These are phyloP conservation scores for Danio rerio DNA, from an alignment of 2,113 vertebrate species.

Conservation along the genomic window DNA sequence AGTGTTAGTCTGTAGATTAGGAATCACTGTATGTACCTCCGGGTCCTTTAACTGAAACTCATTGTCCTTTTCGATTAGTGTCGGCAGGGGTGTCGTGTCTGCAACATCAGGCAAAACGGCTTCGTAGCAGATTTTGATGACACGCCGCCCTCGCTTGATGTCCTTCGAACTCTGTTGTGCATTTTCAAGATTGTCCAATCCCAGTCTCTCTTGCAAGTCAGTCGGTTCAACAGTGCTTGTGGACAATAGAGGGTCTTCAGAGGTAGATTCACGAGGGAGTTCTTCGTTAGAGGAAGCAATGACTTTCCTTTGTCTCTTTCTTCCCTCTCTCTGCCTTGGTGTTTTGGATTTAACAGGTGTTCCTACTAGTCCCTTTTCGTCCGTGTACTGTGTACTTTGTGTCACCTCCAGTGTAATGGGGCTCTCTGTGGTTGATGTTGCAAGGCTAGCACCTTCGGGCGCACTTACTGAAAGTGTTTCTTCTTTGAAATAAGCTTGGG, in stretches of 20 bases:
- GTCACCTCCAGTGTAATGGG: neutral
- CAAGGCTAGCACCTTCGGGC: conserved; percentile 47
- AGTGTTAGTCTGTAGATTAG: conserved; percentile 37
- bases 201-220: neutral
- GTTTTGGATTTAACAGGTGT: conserved; percentile 58
- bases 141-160: conserved; percentile 1
- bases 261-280: neutral
- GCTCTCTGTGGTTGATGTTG: conserved; percentile 38
- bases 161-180: conserved; percentile 43
- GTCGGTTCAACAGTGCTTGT: neutral
- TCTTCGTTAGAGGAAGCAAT: conserved; percentile 32
- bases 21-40: conserved; percentile 24
- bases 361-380: conserved; percentile 48
- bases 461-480: conserved; percentile 25
- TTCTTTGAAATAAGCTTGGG: neutral
- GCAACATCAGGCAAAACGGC: neutral
- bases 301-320: conserved; percentile 62
- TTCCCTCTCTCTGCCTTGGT: conserved; percentile 56
- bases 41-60: conserved; percentile 10
- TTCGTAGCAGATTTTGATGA: conserved; percentile 33
- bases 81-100: neutral
- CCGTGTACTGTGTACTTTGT: conserved; percentile 37
- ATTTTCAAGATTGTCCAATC: conserved; percentile 42
- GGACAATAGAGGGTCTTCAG: conserved; percentile 26
- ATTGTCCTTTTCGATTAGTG: neutral